Percentiles rank a stretch among this genome's conserved stretches.
Conservation (phyloP, 2,797 vertebrate genomes). For the Tragelaphus oryx region DNA sequence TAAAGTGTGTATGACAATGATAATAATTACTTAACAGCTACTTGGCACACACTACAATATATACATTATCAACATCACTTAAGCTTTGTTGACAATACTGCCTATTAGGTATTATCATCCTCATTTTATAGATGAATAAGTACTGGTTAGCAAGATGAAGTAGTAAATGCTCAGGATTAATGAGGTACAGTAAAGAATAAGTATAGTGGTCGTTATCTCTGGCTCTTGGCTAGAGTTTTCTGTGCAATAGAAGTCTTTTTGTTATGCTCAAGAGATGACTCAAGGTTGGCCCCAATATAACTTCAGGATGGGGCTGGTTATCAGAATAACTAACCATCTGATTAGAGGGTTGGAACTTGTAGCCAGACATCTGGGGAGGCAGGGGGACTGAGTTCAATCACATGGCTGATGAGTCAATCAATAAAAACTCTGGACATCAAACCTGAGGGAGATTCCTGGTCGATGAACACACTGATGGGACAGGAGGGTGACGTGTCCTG, state of each 20-base stretch:
- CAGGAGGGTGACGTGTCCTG: background rate
- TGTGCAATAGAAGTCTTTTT: background rate
- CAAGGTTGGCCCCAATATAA: background rate
- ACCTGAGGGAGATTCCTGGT: background rate
- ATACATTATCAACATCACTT: background rate
- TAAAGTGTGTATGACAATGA: background rate
- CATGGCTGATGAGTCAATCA: background rate
- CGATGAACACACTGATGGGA: background rate
- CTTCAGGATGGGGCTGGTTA: background rate
- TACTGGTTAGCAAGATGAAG: background rate
- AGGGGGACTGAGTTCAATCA: background rate
- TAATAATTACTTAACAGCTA: background rate
- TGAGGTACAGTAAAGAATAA: background rate
- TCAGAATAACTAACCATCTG: background rate
- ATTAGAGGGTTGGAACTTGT: background rate
- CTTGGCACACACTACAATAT: background rate
- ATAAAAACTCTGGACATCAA: background rate
- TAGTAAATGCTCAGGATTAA: background rate
- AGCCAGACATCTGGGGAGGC: background rate
- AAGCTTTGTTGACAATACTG: background rate
- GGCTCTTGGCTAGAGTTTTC: background rate
- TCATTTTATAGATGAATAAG: background rate
- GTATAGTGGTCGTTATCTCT: background rate
- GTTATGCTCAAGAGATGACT: background rate
- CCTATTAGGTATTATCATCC: background rate